These are phyloP conservation scores for Drosophila elegans DNA, from an alignment of 1,140 invertebrate species.

Conservation along the genomic window DNA sequence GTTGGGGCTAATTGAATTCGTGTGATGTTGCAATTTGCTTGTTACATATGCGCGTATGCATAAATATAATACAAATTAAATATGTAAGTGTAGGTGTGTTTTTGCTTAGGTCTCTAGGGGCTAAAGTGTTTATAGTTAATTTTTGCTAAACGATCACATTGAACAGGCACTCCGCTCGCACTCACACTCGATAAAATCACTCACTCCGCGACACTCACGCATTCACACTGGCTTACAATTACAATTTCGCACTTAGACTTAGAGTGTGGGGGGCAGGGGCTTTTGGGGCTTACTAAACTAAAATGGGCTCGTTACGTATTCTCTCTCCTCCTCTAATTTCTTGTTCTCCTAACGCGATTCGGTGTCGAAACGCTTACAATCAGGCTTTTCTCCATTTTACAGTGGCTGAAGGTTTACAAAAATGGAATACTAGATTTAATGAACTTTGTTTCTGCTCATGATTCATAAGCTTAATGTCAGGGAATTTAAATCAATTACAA, in stretches of 20 bases:
- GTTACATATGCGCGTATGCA: slow-evolving; percentile 30
- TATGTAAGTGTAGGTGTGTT: slow-evolving; percentile 44
- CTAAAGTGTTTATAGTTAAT: slow-evolving; percentile 78
- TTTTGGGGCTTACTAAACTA: slow-evolving; percentile 37
- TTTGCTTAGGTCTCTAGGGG: slow-evolving; percentile 53
- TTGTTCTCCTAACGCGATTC: slow-evolving; percentile 10
- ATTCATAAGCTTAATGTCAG: background rate
- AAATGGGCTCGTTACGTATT: slow-evolving; percentile 61
- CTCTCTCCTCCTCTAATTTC: slow-evolving; percentile 42
- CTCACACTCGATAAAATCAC: slow-evolving; percentile 14
- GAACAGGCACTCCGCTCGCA: slow-evolving; percentile 54
- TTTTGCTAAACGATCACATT: slow-evolving; percentile 82
- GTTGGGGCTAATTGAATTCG: slow-evolving; percentile 19
- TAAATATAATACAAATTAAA: slow-evolving; percentile 73
- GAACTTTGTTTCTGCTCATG: background rate
- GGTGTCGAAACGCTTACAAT: slow-evolving; percentile 2
- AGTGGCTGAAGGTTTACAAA: background rate
- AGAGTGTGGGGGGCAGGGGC: slow-evolving; percentile 20
- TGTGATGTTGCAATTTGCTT: slow-evolving; percentile 39
- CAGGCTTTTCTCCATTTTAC: slow-evolving; percentile 1
- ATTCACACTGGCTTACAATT: slow-evolving; percentile 58
- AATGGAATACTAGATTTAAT: slow-evolving; percentile 4
- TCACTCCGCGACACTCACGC: slow-evolving; percentile 34
- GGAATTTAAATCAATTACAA: background rate
- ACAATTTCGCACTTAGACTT: slow-evolving; percentile 74